Conservation (phyloP, 2,113 vertebrate genomes). For the Tychaedon coryphoeus region DNA sequence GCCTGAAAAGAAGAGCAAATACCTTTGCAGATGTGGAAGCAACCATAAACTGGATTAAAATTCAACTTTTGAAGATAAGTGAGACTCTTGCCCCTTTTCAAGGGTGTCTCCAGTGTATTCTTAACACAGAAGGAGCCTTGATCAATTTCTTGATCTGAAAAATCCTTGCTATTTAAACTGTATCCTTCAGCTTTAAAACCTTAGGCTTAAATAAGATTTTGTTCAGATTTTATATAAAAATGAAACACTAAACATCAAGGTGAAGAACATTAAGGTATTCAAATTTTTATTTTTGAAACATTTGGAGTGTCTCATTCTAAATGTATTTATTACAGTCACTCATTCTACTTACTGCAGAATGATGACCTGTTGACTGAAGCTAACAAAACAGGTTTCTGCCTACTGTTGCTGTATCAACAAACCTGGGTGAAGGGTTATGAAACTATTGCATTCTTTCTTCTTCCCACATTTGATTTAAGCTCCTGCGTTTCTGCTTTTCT, state of each 20-base stretch:
- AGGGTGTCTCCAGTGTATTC: neutral
- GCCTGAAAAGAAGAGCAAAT: neutral
- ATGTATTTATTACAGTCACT: neutral
- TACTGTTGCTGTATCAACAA: neutral
- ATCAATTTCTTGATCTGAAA: neutral
- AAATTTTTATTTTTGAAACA: neutral
- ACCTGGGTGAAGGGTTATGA: neutral
- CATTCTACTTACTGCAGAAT: neutral
- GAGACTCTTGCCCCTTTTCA: neutral
- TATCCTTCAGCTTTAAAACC: neutral
- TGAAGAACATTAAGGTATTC: neutral
- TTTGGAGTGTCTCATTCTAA: neutral
- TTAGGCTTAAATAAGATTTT: neutral
- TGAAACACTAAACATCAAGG: neutral
- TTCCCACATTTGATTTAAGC: neutral
- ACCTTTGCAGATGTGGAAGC: neutral
- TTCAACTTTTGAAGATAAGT: neutral
- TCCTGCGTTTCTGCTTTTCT: rapidly evolving
- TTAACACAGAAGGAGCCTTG: neutral
- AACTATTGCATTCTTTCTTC: neutral
- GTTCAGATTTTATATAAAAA: neutral
- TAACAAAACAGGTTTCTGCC: neutral
- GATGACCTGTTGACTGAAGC: neutral
- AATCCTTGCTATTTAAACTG: neutral
- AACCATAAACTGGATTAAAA: neutral